Evolutionary conservation across 2,797 vertebrate genomes (phyloP).

Genomic region (Acipenser oxyrinchus): DNA sequence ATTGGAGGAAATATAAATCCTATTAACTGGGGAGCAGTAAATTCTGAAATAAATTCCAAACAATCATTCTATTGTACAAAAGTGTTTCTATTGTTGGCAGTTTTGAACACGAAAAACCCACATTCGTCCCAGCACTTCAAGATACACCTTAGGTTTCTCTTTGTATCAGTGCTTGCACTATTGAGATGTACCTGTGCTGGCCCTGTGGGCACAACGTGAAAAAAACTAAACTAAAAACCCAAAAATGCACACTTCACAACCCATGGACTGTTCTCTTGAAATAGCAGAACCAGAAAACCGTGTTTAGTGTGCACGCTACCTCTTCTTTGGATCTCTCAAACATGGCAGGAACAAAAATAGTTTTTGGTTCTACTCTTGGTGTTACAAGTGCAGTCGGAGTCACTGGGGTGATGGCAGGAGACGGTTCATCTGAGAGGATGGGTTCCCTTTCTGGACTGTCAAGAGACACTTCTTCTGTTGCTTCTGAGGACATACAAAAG

Average conservation of each 20-base stretch:
- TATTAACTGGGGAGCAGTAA: too few species aligned
- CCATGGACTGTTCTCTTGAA: background rate
- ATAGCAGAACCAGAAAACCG: too few species aligned
- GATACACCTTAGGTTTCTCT: too few species aligned
- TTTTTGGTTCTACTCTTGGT: constrained; percentile 68
- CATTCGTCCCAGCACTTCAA: too few species aligned
- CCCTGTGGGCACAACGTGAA: background rate
- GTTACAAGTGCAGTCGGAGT: constrained; percentile 75
- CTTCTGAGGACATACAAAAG: constrained; percentile 59
- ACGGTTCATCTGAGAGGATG: constrained; percentile 81
- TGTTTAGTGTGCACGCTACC: constrained; percentile 46
- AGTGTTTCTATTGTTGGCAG: too few species aligned
- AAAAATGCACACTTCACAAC: background rate
- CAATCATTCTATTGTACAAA: too few species aligned
- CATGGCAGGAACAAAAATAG: constrained; percentile 60
- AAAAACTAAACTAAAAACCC: background rate
- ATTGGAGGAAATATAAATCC: too few species aligned
- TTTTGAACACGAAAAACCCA: too few species aligned
- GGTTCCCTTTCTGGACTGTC: constrained; percentile 89
- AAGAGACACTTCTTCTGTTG: constrained; percentile 91
- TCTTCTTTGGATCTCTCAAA: constrained; percentile 84
- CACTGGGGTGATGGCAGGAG: constrained; percentile 84
- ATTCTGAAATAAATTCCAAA: too few species aligned
- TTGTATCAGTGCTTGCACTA: too few species aligned
- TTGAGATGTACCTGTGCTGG: too few species aligned